Evolutionary conservation across 1,140 invertebrate genomes (phyloP), one percentile per base, ranked within the genome.

Genomic region (Pseudomyrmex pallidus): DNA sequence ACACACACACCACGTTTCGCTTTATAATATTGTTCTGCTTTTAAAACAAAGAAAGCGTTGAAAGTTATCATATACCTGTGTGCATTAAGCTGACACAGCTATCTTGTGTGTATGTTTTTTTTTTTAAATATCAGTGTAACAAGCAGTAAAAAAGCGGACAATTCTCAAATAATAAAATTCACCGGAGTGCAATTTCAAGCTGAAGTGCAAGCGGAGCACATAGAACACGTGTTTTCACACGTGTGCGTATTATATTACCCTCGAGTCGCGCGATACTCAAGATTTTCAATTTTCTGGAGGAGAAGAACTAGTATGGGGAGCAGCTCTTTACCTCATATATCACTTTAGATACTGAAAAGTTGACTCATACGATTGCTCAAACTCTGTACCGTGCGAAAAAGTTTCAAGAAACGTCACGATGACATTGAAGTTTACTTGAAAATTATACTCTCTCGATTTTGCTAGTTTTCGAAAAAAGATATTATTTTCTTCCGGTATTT

Each of bases 241-340:
- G 15, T 57, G 44, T 78, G 52, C 48, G 54, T n/a, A 77, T 52
- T 77, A 48, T 35, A 35, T 35, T 35, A 35, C 35, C 5, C 35
- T 63, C 67, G 74, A 68, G 35, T 22, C 64, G 46, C 64, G 46
- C 20, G 17, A 72, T 62, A 61, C 54, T 48, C 44, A 22, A 72
- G 72, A 80, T 59, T 70, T 80, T 59, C 76, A 72, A 80, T 80
- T 70, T 80, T 35, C 46, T 35, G n/a, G n/a, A n/a, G n/a, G n/a
- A 20, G 54, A 80, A 35, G 25, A 2, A 3, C 25, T 61, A 50
- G n/a, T 17, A 54, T 50, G 48, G 70, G 7, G 2, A 52, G 44
- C 7, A 70, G 54, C 70, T 35, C 35, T 35, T 35, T 35, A 5
- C 7, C 5, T 35, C 35, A 35, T 35, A 35, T 35, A 35, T 35